Evolutionary conservation across 2,888 invertebrate species (phyloP), one percentile per base, ranked within the genome.

Genomic region (Leucophora obtusa): DNA sequence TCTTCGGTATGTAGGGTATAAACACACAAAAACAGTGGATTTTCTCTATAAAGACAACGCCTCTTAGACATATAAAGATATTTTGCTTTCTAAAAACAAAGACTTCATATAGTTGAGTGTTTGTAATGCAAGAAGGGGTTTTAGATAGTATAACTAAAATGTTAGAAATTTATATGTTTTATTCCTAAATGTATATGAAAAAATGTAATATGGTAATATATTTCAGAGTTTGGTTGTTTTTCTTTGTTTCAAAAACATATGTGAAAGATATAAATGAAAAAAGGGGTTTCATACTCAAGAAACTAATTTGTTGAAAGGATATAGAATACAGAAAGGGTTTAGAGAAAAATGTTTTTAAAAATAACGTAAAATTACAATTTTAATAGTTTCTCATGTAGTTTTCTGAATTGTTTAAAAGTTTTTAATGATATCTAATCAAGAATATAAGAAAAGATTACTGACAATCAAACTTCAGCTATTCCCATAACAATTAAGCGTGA

Each of bases 281-380:
- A 38, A 47, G 43, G 43, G 43, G 4, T 47, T 47, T n/a, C 43
- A n/a, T 14, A 47, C 43, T 47, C 14, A n/a, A n/a, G 15, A 47
- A 47, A 47, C n/a, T 47, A 47, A 47, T 47, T 47, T 47, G n/a
- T n/a, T 47, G 43, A 47, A 47, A 47, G 43, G 43, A 47, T 47
- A 4, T n/a, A 14, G 14, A 47, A 47, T 2, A 47, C 0, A n/a
- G n/a, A 43, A 14, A 43, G 43, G 43, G 1, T 43, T 35, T 4
- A 14, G 1, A 38, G 1, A 11, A 14, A 38, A 38, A 11, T 38
- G 10, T 38, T 11, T 38, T 38, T 10, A 38, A 38, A 38, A 38
- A 38, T 11, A 38, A 38, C 4, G 1, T 38, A 11, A 11, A 7
- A 11, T 38, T n/a, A 47, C n/a, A n/a, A 14, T 47, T n/a, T 47